Conservation (phyloP, 2,797 vertebrate species). For the Telmatherina bonti region DNA sequence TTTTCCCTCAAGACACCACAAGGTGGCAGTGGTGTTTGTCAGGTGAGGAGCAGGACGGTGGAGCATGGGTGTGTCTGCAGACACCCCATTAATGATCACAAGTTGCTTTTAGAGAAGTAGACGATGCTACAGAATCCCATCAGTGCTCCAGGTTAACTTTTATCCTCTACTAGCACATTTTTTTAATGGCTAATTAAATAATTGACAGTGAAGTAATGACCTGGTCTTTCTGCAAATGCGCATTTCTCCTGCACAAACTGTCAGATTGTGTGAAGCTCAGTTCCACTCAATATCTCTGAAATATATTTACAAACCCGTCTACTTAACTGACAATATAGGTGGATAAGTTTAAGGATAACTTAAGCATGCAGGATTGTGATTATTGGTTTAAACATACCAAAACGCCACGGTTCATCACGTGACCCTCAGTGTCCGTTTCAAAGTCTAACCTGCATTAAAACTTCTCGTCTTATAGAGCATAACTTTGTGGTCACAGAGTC, state of each 20-base stretch:
- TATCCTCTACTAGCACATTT: background rate
- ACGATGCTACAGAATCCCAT: background rate
- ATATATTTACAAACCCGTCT: too few relatives aligned
- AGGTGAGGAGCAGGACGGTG: constrained; percentile 24
- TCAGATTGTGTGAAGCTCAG: background rate
- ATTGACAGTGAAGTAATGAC: background rate
- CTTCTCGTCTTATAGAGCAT: too few relatives aligned
- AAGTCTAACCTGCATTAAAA: background rate
- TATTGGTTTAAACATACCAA: too few relatives aligned
- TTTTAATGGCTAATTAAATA: background rate
- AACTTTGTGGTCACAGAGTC: too few relatives aligned
- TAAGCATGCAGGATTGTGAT: too few relatives aligned
- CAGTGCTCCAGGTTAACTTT: background rate
- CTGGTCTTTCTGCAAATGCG: background rate
- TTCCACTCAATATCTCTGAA: background rate
- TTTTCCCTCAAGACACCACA: constrained; percentile 24
- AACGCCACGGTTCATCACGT: background rate
- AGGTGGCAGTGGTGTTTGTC: constrained; percentile 42
- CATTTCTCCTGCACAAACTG: background rate
- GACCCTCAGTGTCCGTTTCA: background rate
- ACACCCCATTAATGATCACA: background rate
- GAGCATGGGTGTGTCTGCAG: constrained; percentile 41
- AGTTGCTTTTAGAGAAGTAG: background rate
- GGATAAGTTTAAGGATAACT: too few relatives aligned
- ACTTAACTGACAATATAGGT: too few relatives aligned